phyloP scores from a whole-genome alignment of 2,888 invertebrate genomes.

The Leptopilina syphax region DNA sequence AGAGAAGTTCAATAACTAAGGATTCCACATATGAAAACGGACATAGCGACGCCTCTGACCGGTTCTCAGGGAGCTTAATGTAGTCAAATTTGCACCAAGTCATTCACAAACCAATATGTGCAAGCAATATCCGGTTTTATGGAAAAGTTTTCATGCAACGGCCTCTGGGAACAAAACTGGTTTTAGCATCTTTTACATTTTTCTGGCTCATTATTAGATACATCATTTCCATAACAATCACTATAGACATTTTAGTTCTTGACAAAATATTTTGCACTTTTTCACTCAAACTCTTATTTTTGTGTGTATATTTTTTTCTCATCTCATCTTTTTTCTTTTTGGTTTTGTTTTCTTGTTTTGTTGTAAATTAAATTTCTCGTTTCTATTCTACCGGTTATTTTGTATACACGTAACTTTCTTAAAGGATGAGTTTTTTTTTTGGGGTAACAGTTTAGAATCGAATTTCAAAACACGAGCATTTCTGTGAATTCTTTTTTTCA shows the following conservation, averaged over 20 bases:
- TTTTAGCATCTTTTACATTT: constrained; percentile 34
- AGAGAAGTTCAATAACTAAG: constrained; percentile 25
- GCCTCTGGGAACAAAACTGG: constrained; percentile 37
- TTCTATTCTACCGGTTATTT: too few species aligned
- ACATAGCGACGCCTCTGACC: constrained; percentile 30
- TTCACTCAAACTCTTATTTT: not conserved
- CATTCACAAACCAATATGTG: constrained; percentile 40
- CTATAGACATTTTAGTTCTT: not conserved
- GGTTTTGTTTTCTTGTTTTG: too few species aligned
- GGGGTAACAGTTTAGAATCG: too few species aligned
- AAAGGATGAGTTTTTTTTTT: too few species aligned
- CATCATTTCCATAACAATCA: constrained; percentile 35
- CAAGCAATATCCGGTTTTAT: constrained; percentile 39
- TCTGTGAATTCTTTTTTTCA: too few species aligned
- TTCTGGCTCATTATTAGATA: constrained; percentile 28
- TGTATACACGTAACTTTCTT: too few species aligned
- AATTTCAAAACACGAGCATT: too few species aligned
- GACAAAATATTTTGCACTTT: constrained; percentile 28
- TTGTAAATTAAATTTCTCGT: too few species aligned
- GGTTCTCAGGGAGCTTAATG: constrained; percentile 41
- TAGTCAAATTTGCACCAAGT: constrained; percentile 40
- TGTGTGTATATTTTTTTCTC: too few species aligned
- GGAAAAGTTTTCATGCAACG: constrained; percentile 37
- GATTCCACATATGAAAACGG: constrained; percentile 23
- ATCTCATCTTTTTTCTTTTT: not conserved